Evolutionary conservation across 2,113 vertebrate species (phyloP), one percentile per base, ranked within the genome.

Genomic region (Lampris incognitus): DNA sequence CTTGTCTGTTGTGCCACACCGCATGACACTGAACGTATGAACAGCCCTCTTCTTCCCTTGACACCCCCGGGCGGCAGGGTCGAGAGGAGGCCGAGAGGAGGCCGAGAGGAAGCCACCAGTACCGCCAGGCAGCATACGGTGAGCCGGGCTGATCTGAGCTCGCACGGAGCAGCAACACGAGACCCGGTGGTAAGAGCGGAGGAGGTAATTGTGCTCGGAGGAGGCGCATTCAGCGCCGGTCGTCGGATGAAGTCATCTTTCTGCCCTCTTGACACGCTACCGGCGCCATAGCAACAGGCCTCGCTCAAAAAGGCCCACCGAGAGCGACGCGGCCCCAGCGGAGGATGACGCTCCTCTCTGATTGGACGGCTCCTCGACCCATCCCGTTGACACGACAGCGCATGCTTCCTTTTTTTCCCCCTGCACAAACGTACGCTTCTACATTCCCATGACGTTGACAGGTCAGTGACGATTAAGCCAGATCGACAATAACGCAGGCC

Each of bases 201-300:
- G 9, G 36, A 71, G 40, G 36, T 11, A 42, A 65, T 69, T 41
- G 44, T 56, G 51, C 41, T 13, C 24, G 59, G 54, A 64, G 63
- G 78, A 13, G n/a, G 52, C 54, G 70, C 48, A 56, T 50, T 59
- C 37, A 66, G 60, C 83, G 66, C 73, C 68, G 55, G 69, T 64
- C 74, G 72, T 48, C 72, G 37, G 51, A 70, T 69, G 63, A 78
- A 85, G 66, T 64, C 61, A 66, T 82, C 57, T 40, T 77, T 37
- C 55, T 76, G 76, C 74, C 60, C 72, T 73, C 48, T 58, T 51
- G 79, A 74, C 50, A 69, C 50, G 69, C 61, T 74, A 9, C 42
- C 9, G 68, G 82, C 72, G 7, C 89, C 88, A 91, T 91, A 82
- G 92, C 81, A 92, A 91, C 92, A 83, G 69, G 85, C 85, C 49